Conservation (phyloP, 2,113 vertebrate genomes). For the Nymphicus hollandicus region DNA sequence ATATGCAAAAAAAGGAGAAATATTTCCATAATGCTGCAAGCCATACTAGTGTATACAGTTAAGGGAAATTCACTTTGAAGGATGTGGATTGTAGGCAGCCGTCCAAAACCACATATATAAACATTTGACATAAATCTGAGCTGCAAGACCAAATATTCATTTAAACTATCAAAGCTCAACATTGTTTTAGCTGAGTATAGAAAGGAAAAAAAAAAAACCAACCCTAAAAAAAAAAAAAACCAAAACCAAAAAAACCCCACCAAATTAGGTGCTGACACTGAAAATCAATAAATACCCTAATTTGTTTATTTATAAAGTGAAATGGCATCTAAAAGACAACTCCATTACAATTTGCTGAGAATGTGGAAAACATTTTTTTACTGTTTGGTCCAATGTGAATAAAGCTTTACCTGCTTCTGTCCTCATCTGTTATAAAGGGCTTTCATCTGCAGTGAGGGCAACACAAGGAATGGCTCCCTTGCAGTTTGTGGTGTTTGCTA, state of each 20-base stretch:
- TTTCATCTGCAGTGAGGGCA: background rate
- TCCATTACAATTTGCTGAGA: background rate
- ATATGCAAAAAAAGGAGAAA: background rate
- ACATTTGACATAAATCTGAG: background rate
- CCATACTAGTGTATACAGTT: background rate
- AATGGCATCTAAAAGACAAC: background rate
- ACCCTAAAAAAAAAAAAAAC: too few relatives aligned
- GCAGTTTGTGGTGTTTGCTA: background rate
- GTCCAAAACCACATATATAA: background rate
- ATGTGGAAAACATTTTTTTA: background rate
- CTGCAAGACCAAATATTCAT: background rate
- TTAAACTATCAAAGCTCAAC: background rate
- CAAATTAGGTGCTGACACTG: background rate
- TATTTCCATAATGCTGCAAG: background rate
- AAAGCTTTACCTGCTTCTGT: background rate
- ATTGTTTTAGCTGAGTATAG: background rate
- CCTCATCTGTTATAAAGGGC: background rate
- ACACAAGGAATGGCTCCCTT: background rate
- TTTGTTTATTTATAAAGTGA: background rate
- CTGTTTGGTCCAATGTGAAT: background rate
- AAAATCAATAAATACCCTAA: background rate
- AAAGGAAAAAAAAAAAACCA: background rate
- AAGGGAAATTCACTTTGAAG: constrained; percentile 7
- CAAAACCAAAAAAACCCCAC: too few relatives aligned
- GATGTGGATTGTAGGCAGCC: background rate